Percentiles rank a stretch among this genome's conserved stretches.
Conservation (phyloP, 2,888 invertebrate species). For the Perizoma affinitatum region DNA sequence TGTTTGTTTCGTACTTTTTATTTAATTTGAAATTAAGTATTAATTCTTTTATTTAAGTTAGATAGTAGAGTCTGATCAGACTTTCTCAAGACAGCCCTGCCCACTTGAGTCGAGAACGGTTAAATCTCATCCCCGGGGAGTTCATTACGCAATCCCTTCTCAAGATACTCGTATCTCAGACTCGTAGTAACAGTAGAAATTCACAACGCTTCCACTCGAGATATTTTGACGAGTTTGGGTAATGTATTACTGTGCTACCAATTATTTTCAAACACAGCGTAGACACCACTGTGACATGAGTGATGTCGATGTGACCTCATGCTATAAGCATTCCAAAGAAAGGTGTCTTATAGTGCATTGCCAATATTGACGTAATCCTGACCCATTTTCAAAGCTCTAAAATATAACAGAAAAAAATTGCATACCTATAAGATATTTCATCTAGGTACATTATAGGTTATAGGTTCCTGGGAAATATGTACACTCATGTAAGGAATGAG, state of each 20-base stretch:
- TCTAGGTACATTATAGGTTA: too few relatives aligned
- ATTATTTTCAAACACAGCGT: slow-evolving; percentile 3
- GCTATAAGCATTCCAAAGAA: too few relatives aligned
- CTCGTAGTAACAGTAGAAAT: slow-evolving; percentile 18
- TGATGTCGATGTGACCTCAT: too few relatives aligned
- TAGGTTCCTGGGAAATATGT: too few relatives aligned
- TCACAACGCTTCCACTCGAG: slow-evolving; percentile 20
- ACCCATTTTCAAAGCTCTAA: too few relatives aligned
- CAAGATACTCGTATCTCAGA: slow-evolving; percentile 16
- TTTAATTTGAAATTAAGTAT: slow-evolving; percentile 13
- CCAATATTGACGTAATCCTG: too few relatives aligned
- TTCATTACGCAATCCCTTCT: slow-evolving; percentile 39
- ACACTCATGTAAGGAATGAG: too few relatives aligned
- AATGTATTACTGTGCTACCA: slow-evolving; percentile 8
- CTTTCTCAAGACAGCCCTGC: slow-evolving; percentile 21
- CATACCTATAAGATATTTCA: too few relatives aligned
- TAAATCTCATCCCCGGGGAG: slow-evolving; percentile 39
- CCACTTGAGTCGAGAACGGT: slow-evolving; percentile 17
- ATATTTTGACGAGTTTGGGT: slow-evolving; percentile 15
- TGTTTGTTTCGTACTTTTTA: slow-evolving; percentile 8
- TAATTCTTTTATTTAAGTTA: slow-evolving; percentile 21
- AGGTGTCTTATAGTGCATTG: too few relatives aligned
- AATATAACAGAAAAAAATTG: too few relatives aligned
- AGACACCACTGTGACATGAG: too few relatives aligned
- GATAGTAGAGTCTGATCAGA: too few relatives aligned